These are phyloP conservation scores for Pseudomugil tenellus DNA, from an alignment of 2,797 vertebrate species.

Conservation along the genomic window DNA sequence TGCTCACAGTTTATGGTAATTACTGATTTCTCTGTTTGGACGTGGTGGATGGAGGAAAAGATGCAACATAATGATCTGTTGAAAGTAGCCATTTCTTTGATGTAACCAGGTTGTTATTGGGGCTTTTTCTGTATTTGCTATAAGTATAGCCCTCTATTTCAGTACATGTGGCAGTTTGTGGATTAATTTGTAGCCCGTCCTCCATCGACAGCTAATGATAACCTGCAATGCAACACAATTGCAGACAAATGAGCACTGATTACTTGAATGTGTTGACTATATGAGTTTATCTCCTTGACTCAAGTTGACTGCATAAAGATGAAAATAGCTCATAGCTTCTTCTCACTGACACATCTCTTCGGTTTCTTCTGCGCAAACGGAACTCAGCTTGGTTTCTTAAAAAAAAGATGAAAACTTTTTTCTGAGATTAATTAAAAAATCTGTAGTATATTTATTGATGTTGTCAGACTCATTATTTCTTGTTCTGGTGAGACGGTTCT, in stretches of 20 bases:
- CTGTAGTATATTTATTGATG: constrained; percentile 10
- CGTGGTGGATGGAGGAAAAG: constrained; percentile 20
- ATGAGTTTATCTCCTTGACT: neutral
- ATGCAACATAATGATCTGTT: constrained; percentile 5
- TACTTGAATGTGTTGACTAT: neutral
- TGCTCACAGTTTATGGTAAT: constrained; percentile 17
- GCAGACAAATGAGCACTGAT: neutral
- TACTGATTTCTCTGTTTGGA: constrained; percentile 10
- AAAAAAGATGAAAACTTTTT: constrained; percentile 2
- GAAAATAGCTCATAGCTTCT: neutral
- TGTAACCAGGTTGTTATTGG: neutral
- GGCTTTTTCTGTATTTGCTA: constrained; percentile 12
- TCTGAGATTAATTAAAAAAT: constrained; percentile 7
- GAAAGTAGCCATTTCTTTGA: constrained; percentile 26
- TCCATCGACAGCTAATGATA: neutral
- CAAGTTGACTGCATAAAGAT: neutral
- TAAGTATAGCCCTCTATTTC: neutral
- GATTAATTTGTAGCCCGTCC: neutral
- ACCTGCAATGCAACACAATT: neutral
- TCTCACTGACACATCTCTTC: neutral
- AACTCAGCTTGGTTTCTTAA: neutral
- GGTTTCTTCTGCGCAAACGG: neutral
- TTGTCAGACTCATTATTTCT: constrained; percentile 16
- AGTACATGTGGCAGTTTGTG: constrained; percentile 10
- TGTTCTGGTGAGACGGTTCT: neutral